phyloP scores from a whole-genome alignment of 2,797 vertebrate genomes.

The Oceanodroma leucorhoa region DNA sequence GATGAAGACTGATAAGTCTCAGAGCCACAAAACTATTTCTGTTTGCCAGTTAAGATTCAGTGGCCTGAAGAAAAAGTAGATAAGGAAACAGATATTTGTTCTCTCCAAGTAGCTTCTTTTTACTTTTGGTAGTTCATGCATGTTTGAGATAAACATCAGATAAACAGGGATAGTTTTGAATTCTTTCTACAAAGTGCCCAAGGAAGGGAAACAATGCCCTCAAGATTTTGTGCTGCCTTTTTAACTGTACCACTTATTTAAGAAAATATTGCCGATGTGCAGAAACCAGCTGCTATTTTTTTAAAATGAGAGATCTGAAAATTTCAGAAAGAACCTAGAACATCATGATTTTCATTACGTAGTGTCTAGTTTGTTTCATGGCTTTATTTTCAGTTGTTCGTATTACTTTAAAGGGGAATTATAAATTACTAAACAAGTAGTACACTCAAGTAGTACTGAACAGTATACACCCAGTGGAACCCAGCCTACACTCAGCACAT shows the following conservation, averaged over 20 bases:
- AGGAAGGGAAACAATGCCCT: neutral
- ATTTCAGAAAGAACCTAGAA: neutral
- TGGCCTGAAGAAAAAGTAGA: constrained; percentile 24
- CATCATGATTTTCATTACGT: neutral
- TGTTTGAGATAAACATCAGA: constrained; percentile 13
- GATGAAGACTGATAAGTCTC: constrained; percentile 46
- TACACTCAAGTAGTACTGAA: neutral
- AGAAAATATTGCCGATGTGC: neutral
- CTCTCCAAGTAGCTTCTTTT: constrained; percentile 32
- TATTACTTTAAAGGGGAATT: neutral
- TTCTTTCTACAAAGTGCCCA: neutral
- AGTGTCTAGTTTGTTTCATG: neutral
- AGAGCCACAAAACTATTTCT: constrained; percentile 37
- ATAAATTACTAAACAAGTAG: neutral
- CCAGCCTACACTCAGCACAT: neutral
- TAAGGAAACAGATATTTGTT: constrained; percentile 33
- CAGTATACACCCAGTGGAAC: neutral
- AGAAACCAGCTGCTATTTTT: neutral
- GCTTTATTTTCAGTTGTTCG: neutral
- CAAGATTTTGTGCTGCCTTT: neutral
- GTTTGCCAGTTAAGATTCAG: constrained; percentile 43
- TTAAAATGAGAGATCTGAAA: neutral
- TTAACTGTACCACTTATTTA: neutral
- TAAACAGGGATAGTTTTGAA: neutral
- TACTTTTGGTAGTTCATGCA: neutral